Evolutionary conservation across 2,797 vertebrate species (phyloP).

Genomic region (Taenioides sp.): DNA sequence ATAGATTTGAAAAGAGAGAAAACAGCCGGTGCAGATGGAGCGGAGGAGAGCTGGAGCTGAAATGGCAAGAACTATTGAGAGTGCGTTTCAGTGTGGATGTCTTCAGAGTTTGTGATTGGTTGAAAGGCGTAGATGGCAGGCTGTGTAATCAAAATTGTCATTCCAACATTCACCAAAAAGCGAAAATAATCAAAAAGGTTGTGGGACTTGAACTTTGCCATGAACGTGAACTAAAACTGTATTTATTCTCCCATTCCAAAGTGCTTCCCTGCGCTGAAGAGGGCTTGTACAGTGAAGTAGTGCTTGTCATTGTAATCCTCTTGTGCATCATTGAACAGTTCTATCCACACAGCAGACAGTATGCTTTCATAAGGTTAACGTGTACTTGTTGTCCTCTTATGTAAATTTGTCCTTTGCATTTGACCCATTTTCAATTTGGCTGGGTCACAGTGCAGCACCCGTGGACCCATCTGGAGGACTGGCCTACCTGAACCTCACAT

Average conservation of each 20-base stretch:
- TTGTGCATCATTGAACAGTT: neutral
- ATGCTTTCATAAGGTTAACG: neutral
- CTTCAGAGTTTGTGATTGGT: too few species aligned
- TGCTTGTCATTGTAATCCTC: conserved; percentile 66
- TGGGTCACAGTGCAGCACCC: too few species aligned
- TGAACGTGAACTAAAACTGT: neutral
- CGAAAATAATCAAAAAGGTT: conserved; percentile 16
- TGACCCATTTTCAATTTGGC: too few species aligned
- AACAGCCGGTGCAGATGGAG: too few species aligned
- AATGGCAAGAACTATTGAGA: too few species aligned
- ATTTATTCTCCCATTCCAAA: neutral
- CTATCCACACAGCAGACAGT: conserved; percentile 40
- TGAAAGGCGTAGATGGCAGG: too few species aligned
- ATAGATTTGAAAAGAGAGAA: too few species aligned
- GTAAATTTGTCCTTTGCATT: neutral
- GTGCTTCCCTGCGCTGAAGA: conserved; percentile 54
- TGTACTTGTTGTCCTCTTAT: neutral
- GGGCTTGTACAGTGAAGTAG: conserved; percentile 45
- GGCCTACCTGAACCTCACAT: too few species aligned
- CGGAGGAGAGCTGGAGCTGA: too few species aligned
- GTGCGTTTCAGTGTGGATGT: too few species aligned
- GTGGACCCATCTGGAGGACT: too few species aligned
- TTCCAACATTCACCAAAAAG: neutral
- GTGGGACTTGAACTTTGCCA: neutral
- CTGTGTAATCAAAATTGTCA: neutral